These are phyloP conservation scores for Nicator chloris DNA, from an alignment of 2,113 vertebrate species.

Conservation along the genomic window DNA sequence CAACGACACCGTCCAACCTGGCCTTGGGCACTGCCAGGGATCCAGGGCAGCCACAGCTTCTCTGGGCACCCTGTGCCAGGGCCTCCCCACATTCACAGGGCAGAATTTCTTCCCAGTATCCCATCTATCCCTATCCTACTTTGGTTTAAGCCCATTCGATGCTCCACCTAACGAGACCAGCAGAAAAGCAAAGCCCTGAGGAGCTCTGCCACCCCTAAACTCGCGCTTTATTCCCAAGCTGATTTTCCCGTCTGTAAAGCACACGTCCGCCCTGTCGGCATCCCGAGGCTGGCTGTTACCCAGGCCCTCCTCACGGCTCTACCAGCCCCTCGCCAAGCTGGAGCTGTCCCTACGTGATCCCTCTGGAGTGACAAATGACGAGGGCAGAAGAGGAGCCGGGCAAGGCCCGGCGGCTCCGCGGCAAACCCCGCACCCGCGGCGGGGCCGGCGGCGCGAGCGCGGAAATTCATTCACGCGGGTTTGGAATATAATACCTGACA, in stretches of 20 bases:
- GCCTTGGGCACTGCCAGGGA: neutral
- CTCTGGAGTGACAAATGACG: neutral
- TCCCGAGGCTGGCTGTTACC: neutral
- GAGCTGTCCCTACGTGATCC: neutral
- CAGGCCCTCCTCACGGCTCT: neutral
- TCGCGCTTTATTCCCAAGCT: rapidly evolving
- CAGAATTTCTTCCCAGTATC: neutral
- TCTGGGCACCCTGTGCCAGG: neutral
- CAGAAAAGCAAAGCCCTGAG: neutral
- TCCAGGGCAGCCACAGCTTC: neutral
- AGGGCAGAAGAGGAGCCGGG: neutral
- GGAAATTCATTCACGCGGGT: constrained; percentile 77
- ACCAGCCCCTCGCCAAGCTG: neutral
- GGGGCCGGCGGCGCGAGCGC: constrained; percentile 26
- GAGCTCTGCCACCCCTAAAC: neutral
- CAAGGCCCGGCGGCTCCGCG: neutral
- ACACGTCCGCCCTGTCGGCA: rapidly evolving
- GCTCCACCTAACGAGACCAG: neutral
- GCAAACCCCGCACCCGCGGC: neutral
- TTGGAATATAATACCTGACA: constrained; percentile 81
- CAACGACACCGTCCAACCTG: too few relatives aligned
- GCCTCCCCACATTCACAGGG: rapidly evolving
- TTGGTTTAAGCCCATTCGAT: rapidly evolving
- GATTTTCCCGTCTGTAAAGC: neutral
- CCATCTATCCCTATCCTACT: neutral